Base-by-base conservation (phyloP, 2,113 vertebrate genomes). In the Tupaia tana region DNA sequence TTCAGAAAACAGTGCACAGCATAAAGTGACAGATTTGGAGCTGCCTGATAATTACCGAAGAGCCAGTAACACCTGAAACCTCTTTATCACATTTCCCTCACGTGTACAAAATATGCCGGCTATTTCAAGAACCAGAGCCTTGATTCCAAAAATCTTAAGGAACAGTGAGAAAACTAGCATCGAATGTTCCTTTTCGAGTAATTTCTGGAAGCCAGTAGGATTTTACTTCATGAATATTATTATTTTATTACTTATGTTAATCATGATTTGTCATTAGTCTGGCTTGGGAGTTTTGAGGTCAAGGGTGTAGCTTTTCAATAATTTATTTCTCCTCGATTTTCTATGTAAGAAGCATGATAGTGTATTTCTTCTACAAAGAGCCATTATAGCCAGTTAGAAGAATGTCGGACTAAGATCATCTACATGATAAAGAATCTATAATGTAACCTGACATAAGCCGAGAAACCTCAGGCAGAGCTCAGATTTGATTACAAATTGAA, bases 261-360 rank as follows among this genome's bases (percentile, higher is more conserved):
- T 78, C 85, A 74, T 63, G 79, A 78, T 69, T 93, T 86, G 29
- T 86, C 69, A 83, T 58, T 1, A 1, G 27, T 64, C 90, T 87
- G 52, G 14, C n/a, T 86, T 84, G 86, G 75, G 67, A 84, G n/a
- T 91, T 79, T 91, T 93, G 54, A 94, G 61, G 79, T 67, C 56
- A 75, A 86, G 27, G 52, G 75, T 43, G 24, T 88, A 59, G 27
- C 71, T 94, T 89, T 94, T 22, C 31, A 79, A 14, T 80, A 90
- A 61, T 66, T 85, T 73, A 66, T 63, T 78, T 95, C 56, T 81
- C 83, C 34, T 82, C 31, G 19, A 63, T 82, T 64, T 95, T 86
- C 74, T 86, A 31, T 83, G 31, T 14, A 89, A 85, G 94, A 86
- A 27, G 52, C 25, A 27, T 34, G 34, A 25, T 73, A 56, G 14